Evolutionary conservation across 2,113 vertebrate genomes (phyloP).

Genomic region (Poeciliopsis occidentalis): DNA sequence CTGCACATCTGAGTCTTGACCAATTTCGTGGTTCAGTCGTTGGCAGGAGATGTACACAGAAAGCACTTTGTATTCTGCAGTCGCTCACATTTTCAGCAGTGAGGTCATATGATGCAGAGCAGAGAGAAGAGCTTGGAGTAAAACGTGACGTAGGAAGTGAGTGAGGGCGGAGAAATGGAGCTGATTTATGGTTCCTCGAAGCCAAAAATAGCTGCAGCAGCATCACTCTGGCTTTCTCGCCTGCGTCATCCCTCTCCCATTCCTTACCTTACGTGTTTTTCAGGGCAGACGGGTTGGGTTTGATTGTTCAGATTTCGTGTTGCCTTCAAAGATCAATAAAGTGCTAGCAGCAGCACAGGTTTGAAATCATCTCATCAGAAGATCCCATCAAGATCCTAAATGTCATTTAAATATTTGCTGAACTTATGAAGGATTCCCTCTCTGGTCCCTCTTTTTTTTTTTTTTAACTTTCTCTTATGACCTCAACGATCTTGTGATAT

Average conservation of each 20-base stretch:
- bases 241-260: constrained; percentile 65
- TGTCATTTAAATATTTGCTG: not conserved
- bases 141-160: constrained; percentile 52
- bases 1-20: constrained; percentile 1
- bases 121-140: constrained; percentile 47
- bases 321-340: not conserved
- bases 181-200: constrained; percentile 47
- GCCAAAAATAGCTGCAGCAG: constrained; percentile 72
- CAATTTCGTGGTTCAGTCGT: not conserved
- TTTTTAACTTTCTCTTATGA: not conserved
- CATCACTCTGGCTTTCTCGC: constrained; percentile 54
- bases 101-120: constrained; percentile 50
- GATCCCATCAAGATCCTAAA: not conserved
- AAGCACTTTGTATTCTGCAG: constrained; percentile 21
- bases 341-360: not conserved
- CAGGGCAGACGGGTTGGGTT: not conserved
- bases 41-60: constrained; percentile 14
- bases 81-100: constrained; percentile 19
- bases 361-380: not conserved
- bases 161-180: constrained; percentile 50
- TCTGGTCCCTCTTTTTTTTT: not conserved
- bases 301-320: not conserved
- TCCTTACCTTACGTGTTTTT: constrained; percentile 19
- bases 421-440: constrained; percentile 3
- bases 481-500: not conserved